A percentile compares a stretch with the other conserved stretches of the same genome.
These are phyloP conservation scores for Axea sp. DNA, from an alignment of 2,888 invertebrate species.

Conservation along the genomic window DNA sequence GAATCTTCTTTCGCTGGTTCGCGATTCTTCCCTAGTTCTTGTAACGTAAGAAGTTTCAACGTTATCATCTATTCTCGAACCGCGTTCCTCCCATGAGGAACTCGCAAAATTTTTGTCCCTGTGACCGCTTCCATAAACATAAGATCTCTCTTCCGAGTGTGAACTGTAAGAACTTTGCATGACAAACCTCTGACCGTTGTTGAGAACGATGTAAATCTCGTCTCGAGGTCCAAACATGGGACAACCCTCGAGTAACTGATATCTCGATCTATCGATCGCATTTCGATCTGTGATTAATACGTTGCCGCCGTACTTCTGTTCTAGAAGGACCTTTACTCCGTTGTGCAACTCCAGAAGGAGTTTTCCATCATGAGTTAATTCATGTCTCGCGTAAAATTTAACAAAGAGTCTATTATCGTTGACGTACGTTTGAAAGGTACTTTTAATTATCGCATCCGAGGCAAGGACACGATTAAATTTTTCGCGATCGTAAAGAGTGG, in stretches of 20 bases:
- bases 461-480: constrained; percentile 67
- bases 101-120: constrained; percentile 45
- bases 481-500: constrained; percentile 66
- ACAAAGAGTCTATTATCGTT: constrained; percentile 69
- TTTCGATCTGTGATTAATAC: constrained; percentile 60
- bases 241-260: constrained; percentile 67
- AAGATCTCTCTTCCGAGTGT: constrained; percentile 66
- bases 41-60: constrained; percentile 64
- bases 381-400: constrained; percentile 69
- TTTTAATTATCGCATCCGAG: constrained; percentile 63
- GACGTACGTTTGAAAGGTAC: constrained; percentile 66
- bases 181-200: constrained; percentile 70
- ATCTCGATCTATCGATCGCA: constrained; percentile 1
- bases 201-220: constrained; percentile 69
- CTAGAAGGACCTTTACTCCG: constrained; percentile 69
- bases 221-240: constrained; percentile 68
- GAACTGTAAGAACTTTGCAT: constrained; percentile 69
- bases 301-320: constrained; percentile 67
- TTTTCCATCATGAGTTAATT: constrained; percentile 65
- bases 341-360: constrained; percentile 73
- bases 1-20: constrained; percentile 62
- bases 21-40: constrained; percentile 67
- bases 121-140: constrained; percentile 61
- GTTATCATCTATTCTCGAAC: constrained; percentile 47
- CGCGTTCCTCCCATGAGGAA: constrained; percentile 65